Evolutionary conservation across 2,888 invertebrate genomes (phyloP).

Genomic region (Drosophila pseudotakahashii): DNA sequence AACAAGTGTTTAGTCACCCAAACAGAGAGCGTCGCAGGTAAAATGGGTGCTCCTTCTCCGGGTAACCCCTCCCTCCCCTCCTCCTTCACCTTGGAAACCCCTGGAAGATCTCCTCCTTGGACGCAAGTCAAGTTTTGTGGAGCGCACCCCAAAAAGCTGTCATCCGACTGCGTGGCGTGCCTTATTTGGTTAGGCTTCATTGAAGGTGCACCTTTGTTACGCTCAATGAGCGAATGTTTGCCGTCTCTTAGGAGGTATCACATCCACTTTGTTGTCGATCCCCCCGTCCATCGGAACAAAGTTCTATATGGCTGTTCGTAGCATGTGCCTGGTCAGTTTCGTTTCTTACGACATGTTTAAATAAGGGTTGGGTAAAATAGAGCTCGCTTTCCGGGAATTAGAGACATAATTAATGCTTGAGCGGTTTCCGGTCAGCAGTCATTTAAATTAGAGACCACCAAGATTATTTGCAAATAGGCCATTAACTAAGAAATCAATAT

Average conservation of each 20-base stretch:
- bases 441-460: conserved; percentile 1
- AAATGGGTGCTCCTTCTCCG: conserved; percentile 64
- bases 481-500: background rate
- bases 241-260: conserved; percentile 26
- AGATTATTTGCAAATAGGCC: conserved; percentile 12
- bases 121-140: conserved; percentile 29
- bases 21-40: conserved; percentile 72
- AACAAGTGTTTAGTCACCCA: conserved; percentile 84
- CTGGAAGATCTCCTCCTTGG: conserved; percentile 4
- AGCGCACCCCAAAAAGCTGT: conserved; percentile 76
- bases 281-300: conserved; percentile 12
- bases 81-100: background rate
- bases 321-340: conserved; percentile 39
- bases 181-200: conserved; percentile 83
- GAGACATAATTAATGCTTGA: conserved; percentile 60
- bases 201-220: conserved; percentile 84
- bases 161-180: conserved; percentile 64
- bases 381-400: conserved; percentile 61
- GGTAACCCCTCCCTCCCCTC: background rate
- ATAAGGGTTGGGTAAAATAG: background rate
- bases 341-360: conserved; percentile 22
- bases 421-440: conserved; percentile 54
- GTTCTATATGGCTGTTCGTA: conserved; percentile 56
- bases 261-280: conserved; percentile 25
- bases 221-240: conserved; percentile 75